phyloP scores from a whole-genome alignment of 1,140 invertebrate species.

The Neodiprion pinetum region DNA sequence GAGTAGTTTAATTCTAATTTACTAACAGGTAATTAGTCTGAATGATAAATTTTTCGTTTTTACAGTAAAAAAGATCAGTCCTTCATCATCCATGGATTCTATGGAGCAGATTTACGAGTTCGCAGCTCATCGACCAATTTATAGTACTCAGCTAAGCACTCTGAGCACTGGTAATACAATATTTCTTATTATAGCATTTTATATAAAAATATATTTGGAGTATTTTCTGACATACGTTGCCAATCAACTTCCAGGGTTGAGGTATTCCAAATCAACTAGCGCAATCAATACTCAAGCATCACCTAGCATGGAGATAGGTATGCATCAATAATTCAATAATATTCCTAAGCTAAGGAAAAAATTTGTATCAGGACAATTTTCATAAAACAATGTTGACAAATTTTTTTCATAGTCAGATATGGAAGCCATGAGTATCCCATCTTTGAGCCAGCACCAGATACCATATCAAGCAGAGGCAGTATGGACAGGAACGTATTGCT shows the following conservation, averaged over 20 bases:
- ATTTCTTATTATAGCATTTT: constrained; percentile 17
- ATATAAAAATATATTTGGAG: constrained; percentile 4
- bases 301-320: neutral
- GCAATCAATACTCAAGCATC: constrained; percentile 37
- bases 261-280: constrained; percentile 47
- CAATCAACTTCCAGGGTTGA: constrained; percentile 34
- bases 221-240: constrained; percentile 7
- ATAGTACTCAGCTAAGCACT: constrained; percentile 15
- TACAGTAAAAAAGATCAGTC: constrained; percentile 47
- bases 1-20: too few relatives aligned
- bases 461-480: neutral
- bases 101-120: constrained; percentile 41
- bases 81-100: constrained; percentile 43
- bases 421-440: neutral
- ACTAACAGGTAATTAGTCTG: too few relatives aligned
- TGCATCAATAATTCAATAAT: neutral
- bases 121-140: constrained; percentile 32
- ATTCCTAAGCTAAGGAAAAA: too few relatives aligned
- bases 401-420: neutral
- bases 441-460: neutral
- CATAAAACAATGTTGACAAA: neutral
- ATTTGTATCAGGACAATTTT: neutral
- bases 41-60: constrained; percentile 23
- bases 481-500: neutral
- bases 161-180: constrained; percentile 12